Conservation (phyloP, 2,888 invertebrate species). For the Liopterus haemorrhoidalis region DNA sequence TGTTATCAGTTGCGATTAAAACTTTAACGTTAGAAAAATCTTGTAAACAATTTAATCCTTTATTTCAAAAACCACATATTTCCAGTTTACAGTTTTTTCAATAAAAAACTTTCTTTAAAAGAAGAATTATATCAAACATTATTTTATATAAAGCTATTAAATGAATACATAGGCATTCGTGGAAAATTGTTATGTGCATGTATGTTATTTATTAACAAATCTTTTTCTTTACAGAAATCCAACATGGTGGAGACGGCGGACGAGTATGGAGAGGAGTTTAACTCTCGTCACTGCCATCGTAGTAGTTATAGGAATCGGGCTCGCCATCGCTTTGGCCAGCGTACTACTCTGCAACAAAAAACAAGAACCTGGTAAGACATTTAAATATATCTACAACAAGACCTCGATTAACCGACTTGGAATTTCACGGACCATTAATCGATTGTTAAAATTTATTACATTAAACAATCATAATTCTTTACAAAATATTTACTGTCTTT, state of each 20-base stretch:
- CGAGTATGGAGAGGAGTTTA: conserved; percentile 64
- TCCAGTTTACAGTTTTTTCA: conserved; percentile 3
- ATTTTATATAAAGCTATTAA: not conserved
- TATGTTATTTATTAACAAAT: not conserved
- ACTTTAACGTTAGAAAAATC: too few relatives aligned
- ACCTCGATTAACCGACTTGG: too few relatives aligned
- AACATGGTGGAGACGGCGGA: conserved; percentile 75
- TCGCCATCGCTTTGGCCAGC: conserved; percentile 57
- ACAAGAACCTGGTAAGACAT: conserved; percentile 22
- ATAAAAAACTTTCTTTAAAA: conserved; percentile 4
- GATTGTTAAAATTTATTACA: too few relatives aligned
- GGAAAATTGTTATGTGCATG: not conserved
- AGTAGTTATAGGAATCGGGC: conserved; percentile 55
- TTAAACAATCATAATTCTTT: too few relatives aligned
- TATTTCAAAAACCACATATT: conserved; percentile 8
- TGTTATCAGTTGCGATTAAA: too few relatives aligned
- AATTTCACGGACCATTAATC: too few relatives aligned
- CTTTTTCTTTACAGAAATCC: conserved; percentile 48
- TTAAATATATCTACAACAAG: not conserved
- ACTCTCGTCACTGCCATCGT: conserved; percentile 55
- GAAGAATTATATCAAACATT: too few relatives aligned
- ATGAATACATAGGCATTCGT: not conserved
- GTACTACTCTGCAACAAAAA: conserved; percentile 41
- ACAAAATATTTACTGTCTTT: too few relatives aligned
- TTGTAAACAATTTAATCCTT: too few relatives aligned